Evolutionary conservation across 2,113 vertebrate genomes (phyloP), one percentile per base, ranked within the genome.

Genomic region (Syngnathus typhle): DNA sequence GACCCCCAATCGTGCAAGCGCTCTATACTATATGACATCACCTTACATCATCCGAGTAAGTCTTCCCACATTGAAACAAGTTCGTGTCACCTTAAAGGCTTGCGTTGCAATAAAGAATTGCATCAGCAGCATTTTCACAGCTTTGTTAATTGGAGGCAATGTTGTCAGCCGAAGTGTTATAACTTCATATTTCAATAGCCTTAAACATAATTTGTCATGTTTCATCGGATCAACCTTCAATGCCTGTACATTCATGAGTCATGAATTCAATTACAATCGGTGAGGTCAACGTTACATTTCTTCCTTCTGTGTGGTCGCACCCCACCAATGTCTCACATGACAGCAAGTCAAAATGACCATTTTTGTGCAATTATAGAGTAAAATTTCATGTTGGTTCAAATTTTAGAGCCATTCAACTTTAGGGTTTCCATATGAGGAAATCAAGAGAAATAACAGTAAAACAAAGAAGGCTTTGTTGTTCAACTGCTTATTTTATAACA

Each of bases 381-480:
- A 5, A 46, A 16, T 18, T 23, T 21, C 51, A 21, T 32, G 27
- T 32, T 32, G 27, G 27, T 32, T 3, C 27, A 32, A 32, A 32
- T 32, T 32, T 32, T 32, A 32, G 27, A 32, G 4, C 12, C 21
- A 23, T 55, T 36, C 0, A 58, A 56, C 12, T 56, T 15, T 58
- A 7, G 13, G 2, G 27, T 15, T 58, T 58, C 6, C 1, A 9
- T 5, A 54, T 4, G 2, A 54, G 23, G n/a, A 54, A 23, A 55
- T 55, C 21, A 36, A 15, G 27, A 16, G 27, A 36, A 36, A 58
- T 32, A 15, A 56, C 13, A 56, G 55, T 67, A 70, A 74, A 80
- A 83, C 80, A 88, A 83, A 86, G 80, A 81, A 75, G 75, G 71
- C 74, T 80, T 82, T 83, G 89, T 86, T 79, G 78, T 82, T 89